phyloP scores from a whole-genome alignment of 2,113 vertebrate species.

The Epinephelus cyanopodus region DNA sequence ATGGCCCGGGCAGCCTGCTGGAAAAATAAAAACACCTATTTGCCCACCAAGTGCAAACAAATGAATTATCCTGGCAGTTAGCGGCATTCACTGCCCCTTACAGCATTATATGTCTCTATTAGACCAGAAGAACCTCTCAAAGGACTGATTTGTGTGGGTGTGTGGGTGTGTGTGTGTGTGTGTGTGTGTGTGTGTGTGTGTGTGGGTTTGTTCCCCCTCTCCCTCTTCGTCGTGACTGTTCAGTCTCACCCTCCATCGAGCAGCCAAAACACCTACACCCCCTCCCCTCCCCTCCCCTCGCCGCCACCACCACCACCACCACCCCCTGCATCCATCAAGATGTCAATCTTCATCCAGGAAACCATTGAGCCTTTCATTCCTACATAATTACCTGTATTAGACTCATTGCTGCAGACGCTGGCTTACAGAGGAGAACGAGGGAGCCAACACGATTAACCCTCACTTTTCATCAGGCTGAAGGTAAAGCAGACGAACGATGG shows the following conservation, averaged over 20 bases:
- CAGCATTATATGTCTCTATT: constrained; percentile 43
- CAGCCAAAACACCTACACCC: constrained; percentile 1
- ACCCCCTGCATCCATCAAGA: constrained; percentile 67
- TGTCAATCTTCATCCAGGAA: constrained; percentile 78
- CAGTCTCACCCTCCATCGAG: constrained; percentile 17
- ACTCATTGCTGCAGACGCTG: constrained; percentile 41
- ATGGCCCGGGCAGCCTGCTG: constrained; percentile 33
- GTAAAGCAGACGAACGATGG: constrained; percentile 31
- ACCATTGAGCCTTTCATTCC: constrained; percentile 67
- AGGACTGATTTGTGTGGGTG: constrained; percentile 4
- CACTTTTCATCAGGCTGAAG: constrained; percentile 36
- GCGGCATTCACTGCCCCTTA: background rate
- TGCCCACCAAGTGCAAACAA: constrained; percentile 40
- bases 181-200: background rate
- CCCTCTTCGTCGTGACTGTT: constrained; percentile 49
- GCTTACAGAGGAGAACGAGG: constrained; percentile 41
- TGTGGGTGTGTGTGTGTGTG: background rate
- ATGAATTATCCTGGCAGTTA: constrained; percentile 57
- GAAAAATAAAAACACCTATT: constrained; percentile 55
- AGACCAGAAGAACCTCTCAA: constrained; percentile 19
- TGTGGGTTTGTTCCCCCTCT: background rate
- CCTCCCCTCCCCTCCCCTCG: background rate
- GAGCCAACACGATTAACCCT: constrained; percentile 51
- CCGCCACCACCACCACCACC: background rate
- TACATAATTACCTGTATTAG: constrained; percentile 74